Evolutionary conservation across 2,113 vertebrate genomes (phyloP), one percentile per base, ranked within the genome.

Genomic region (Lasiurus borealis): DNA sequence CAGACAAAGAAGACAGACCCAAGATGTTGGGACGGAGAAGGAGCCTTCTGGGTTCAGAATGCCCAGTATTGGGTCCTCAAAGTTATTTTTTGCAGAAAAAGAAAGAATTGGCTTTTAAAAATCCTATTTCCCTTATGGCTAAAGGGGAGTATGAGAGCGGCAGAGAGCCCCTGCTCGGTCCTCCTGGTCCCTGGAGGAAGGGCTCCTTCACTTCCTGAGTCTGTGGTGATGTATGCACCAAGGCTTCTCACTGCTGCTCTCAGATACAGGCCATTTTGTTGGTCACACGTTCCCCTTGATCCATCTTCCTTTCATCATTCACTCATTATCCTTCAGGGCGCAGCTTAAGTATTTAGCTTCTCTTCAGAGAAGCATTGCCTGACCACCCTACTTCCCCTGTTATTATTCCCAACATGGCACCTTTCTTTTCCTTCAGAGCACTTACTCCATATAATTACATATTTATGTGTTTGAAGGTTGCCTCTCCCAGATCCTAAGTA

Each of bases 351-450:
- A 21, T 91, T 90, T 82, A 52, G 21, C 83, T 85, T 62, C 93
- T 87, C 80, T 54, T 95, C 87, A 88, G 88, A 76, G 57, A 59
- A 64, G 21, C 80, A 76, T 77, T 93, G 93, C 64, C 69, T 73
- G 81, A 90, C 44, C 48, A 69, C 40, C 66, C 18, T 29, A 3
- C 68, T 29, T 68, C 40, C 62, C 27, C 62, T 0, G 19, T 68
- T 50, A n/a, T 88, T 88, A 88, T 77, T 94, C 68, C 91, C 29
- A 46, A 59, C 48, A n/a, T 1, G 40, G 50, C 34, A 75, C 40
- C 62, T 19, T 48, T 36, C 9, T 34, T 77, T 46, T 88, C 21
- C 90, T 86, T 91, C 64, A 80, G 44, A 85, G 46, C 84, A 93
- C 46, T 95, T 89, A 88, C 34, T 2, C 18, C 78, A 34, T 50